Base-by-base conservation (phyloP, 2,888 invertebrate species). In the Prosapia bicincta region DNA sequence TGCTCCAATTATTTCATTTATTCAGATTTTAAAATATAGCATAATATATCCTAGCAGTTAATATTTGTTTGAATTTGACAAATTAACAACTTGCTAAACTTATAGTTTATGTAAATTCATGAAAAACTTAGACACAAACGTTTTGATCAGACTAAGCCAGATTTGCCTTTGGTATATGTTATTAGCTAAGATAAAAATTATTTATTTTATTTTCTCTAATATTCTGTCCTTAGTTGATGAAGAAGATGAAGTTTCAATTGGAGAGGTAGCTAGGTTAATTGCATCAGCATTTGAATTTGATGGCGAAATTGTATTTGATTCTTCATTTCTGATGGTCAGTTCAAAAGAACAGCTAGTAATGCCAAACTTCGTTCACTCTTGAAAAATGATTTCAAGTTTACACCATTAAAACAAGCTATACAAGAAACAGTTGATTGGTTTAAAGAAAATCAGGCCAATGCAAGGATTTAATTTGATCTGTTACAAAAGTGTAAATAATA, bases 311-410 rank as follows among this genome's bases (percentile, higher is more conserved):
- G 87, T 89, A 1, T 95, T 91, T 84, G 98, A 99, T 85, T 91
- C 92, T 0, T 89, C 88, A 15, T 94, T 94, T 83, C 98, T 0
- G 99, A 99, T 86, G 99, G 99, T 0, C 99, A 99, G 85, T 93
- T 91, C 84, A 99, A 98, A 86, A 99, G 99, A 86, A 99, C 99
- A 0, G 99, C 99, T 0, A 97, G 96, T 78, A 99, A 99, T 86
- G 87, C 87, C 0, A 99, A 99, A 84, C 87, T 99, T 3, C 86
- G 96, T 30, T 87, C 86, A 77, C 88, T 91, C 65, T 85, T 95
- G 65, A 83, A 86, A 65, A 93, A 95, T 6, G 90, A 95, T 79
- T 99, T 98, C 84, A 82, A 91, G 80, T 99, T 99, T 85, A 98
- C 97, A 0, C 92, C 96, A n/a, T 94, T 98, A 82, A 86, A 92